Percentiles rank a stretch among this genome's conserved stretches.
Evolutionary conservation across 1,140 invertebrate species (phyloP).

Genomic region (Venustaconcha ellipsiformis): DNA sequence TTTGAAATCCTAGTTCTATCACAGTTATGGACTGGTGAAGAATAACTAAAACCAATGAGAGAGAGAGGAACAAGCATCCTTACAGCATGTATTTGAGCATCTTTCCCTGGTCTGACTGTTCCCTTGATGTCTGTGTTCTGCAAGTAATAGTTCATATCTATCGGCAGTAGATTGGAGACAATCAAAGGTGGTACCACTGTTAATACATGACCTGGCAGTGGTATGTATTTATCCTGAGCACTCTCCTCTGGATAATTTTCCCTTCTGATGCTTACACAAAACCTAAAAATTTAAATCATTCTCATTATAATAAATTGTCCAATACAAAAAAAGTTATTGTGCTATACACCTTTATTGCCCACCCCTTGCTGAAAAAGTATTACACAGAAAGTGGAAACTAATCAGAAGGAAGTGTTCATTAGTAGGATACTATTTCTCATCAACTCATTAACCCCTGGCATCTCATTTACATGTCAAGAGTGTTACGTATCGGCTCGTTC

Average conservation of each 20-base stretch:
- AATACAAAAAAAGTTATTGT: too few relatives aligned
- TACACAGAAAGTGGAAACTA: too few relatives aligned
- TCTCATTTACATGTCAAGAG: too few relatives aligned
- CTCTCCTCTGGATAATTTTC: conserved; percentile 84
- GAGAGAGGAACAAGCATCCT: conserved; percentile 25
- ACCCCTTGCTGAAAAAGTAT: too few relatives aligned
- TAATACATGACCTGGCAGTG: conserved; percentile 86
- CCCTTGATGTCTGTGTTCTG: conserved; percentile 68
- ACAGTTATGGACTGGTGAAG: not conserved
- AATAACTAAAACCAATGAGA: conserved; percentile 1
- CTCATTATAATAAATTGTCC: too few relatives aligned
- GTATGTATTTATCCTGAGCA: conserved; percentile 7
- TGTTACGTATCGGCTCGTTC: too few relatives aligned
- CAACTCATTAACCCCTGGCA: too few relatives aligned
- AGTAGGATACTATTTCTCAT: too few relatives aligned
- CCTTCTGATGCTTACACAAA: conserved; percentile 82
- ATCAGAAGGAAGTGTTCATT: too few relatives aligned
- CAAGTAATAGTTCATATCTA: conserved; percentile 72
- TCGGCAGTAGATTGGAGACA: conserved; percentile 76
- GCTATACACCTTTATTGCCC: too few relatives aligned
- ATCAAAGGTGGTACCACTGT: conserved; percentile 85
- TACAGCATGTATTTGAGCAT: conserved; percentile 65
- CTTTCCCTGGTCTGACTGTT: conserved; percentile 76
- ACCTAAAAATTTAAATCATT: conserved; percentile 70
- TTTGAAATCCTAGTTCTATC: too few relatives aligned